These are phyloP conservation scores for Temnothorax nylanderi DNA, from an alignment of 1,140 invertebrate genomes.

Conservation along the genomic window DNA sequence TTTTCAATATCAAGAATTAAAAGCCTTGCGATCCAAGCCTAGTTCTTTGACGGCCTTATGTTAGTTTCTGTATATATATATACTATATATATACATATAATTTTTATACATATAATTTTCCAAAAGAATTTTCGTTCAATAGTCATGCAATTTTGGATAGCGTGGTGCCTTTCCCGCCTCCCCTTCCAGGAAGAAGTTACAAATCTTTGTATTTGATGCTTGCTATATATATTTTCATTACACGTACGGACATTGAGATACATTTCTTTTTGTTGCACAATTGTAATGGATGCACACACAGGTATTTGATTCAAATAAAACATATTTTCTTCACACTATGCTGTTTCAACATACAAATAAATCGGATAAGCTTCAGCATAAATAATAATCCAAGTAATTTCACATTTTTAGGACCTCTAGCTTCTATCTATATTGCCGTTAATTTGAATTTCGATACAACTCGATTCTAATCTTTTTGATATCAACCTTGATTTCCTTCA, in stretches of 20 bases:
- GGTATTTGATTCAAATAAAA: not conserved
- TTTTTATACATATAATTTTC: too few species aligned
- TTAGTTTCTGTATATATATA: too few species aligned
- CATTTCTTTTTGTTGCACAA: not conserved
- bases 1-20: too few species aligned
- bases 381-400: not conserved
- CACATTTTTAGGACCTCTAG: not conserved
- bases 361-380: not conserved
- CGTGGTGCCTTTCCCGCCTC: too few species aligned
- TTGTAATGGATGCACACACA: conserved; percentile 6
- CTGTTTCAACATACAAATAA: not conserved
- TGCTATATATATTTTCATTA: conserved; percentile 11
- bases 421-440: not conserved
- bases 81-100: too few species aligned
- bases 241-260: not conserved
- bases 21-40: too few species aligned
- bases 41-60: too few species aligned
- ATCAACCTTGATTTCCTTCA: not conserved
- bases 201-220: not conserved
- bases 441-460: not conserved
- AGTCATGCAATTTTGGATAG: not conserved
- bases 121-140: not conserved
- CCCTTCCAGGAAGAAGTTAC: not conserved
- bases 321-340: not conserved
- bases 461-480: not conserved